These are phyloP conservation scores for Ochotona princeps DNA, from an alignment of 2,113 vertebrate species.

Conservation along the genomic window DNA sequence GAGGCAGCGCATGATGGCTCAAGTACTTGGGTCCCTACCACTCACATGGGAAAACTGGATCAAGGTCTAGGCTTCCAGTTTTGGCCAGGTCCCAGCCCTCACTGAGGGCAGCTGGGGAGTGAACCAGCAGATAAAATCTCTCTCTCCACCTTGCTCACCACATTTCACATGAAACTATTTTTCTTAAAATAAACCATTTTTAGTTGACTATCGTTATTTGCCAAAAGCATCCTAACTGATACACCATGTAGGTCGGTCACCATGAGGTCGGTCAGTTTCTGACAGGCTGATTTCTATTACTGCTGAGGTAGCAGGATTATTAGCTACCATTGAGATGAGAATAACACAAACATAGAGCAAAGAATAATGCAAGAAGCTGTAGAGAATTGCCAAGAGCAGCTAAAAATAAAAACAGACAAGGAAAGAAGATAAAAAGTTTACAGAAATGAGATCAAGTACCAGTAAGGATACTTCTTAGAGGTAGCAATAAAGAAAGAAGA, in stretches of 20 bases:
- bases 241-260: neutral
- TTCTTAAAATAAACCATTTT: neutral
- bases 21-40: too few relatives aligned
- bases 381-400: neutral
- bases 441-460: neutral
- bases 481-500: neutral
- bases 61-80: too few relatives aligned
- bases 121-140: too few relatives aligned
- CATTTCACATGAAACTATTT: too few relatives aligned
- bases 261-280: constrained; percentile 26
- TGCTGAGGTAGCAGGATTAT: neutral
- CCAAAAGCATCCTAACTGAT: constrained; percentile 20
- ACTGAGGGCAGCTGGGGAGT: too few relatives aligned
- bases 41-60: too few relatives aligned
- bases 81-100: too few relatives aligned
- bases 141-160: too few relatives aligned
- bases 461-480: neutral
- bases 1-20: too few relatives aligned
- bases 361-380: constrained; percentile 30
- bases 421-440: neutral
- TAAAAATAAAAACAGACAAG: constrained; percentile 46
- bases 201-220: constrained; percentile 19
- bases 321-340: constrained; percentile 13
- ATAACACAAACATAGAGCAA: constrained; percentile 22
- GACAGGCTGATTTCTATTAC: constrained; percentile 24